Evolutionary conservation across 2,888 invertebrate genomes (phyloP).

Genomic region (Heteropelma amictum): DNA sequence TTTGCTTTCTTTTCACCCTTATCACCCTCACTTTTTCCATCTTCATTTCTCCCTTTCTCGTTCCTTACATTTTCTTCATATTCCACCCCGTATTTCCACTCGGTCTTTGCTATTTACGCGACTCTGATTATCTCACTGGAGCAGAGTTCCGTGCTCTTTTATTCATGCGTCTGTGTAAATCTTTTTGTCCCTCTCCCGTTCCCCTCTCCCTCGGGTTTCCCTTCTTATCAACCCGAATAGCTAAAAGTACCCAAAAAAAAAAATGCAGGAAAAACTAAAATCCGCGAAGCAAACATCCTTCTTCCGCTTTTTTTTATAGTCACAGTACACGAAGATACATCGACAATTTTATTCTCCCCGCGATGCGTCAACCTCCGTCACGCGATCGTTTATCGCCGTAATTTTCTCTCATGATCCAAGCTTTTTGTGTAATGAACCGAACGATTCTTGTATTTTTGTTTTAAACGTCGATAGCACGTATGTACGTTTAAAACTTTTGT

Average conservation of each 20-base stretch:
- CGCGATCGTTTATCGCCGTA: no score
- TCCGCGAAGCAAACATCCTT: no score
- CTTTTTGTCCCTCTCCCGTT: neutral
- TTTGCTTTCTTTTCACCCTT: slow-evolving; percentile 54
- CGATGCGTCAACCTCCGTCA: no score
- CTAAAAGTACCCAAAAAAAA: neutral
- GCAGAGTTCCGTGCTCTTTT: slow-evolving; percentile 12
- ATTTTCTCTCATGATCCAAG: no score
- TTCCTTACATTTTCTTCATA: slow-evolving; percentile 13
- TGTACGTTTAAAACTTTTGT: no score
- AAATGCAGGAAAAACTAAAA: no score
- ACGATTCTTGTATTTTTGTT: no score
- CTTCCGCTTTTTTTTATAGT: no score
- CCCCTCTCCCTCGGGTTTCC: neutral
- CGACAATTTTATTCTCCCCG: no score
- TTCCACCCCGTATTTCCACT: slow-evolving; percentile 3
- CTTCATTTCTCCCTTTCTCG: slow-evolving; percentile 7
- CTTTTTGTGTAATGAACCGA: no score
- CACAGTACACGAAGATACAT: no score
- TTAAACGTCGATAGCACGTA: no score
- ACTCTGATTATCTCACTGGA: slow-evolving; percentile 35
- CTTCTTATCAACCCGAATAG: slow-evolving; percentile 9
- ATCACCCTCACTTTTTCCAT: slow-evolving; percentile 9
- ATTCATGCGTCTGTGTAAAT: slow-evolving; percentile 12
- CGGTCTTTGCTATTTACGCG: slow-evolving; percentile 37